Percentiles rank a stretch among this genome's conserved stretches.
Evolutionary conservation across 1,140 invertebrate genomes (phyloP).

Genomic region (Limonius californicus): DNA sequence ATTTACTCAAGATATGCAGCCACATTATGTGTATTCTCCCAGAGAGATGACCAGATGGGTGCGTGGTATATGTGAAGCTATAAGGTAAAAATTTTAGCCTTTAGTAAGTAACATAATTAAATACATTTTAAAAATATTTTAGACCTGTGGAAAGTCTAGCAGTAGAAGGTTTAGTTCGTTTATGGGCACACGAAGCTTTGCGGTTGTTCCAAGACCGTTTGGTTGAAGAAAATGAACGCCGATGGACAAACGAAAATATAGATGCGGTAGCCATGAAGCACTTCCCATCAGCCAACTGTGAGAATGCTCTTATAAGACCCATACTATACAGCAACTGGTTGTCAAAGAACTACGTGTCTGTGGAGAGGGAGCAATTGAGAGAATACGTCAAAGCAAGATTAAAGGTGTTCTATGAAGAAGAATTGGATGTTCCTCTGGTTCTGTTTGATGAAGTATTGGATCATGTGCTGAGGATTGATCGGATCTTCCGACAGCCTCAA

Average conservation of each 20-base stretch:
- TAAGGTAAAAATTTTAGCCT: conserved; percentile 53
- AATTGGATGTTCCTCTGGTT: conserved; percentile 96
- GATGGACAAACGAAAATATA: conserved; percentile 99
- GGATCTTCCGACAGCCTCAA: conserved; percentile 96
- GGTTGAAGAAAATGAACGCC: conserved; percentile 90
- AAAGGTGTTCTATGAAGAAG: conserved; percentile 99
- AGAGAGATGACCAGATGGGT: conserved; percentile 99
- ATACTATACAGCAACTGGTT: conserved; percentile 99
- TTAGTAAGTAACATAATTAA: background rate
- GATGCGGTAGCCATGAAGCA: conserved; percentile 91
- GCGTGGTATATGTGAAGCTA: conserved; percentile 97
- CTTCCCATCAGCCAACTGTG: conserved; percentile 86
- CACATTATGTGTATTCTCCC: conserved; percentile 99
- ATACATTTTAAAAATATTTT: conserved; percentile 23
- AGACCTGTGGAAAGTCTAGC: conserved; percentile 86
- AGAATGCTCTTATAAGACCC: conserved; percentile 82
- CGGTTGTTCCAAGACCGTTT: conserved; percentile 95
- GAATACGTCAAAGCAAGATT: conserved; percentile 96
- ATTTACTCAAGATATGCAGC: conserved; percentile 99
- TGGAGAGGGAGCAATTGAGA: conserved; percentile 89
- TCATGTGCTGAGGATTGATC: conserved; percentile 96
- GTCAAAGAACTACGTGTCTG: conserved; percentile 96
- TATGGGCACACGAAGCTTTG: conserved; percentile 98
- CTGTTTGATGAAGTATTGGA: conserved; percentile 98
- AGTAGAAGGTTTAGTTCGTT: conserved; percentile 90